phyloP scores from a whole-genome alignment of 2,113 vertebrate genomes.

The Hystrix cristata region DNA sequence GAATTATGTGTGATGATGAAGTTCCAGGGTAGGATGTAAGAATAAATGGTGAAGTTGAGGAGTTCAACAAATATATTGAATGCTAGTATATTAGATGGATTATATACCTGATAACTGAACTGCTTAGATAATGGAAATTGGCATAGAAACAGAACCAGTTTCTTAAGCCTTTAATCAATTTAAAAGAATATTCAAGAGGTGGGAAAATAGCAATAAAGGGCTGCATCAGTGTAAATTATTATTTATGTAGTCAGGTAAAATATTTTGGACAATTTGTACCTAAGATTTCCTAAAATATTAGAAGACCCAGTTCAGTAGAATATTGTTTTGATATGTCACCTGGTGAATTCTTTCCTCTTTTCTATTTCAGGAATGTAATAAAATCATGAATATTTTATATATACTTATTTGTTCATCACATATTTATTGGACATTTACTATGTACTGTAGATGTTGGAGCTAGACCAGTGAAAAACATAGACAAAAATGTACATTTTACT shows the following conservation, averaged over 20 bases:
- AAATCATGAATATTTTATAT: conserved; percentile 33
- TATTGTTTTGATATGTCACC: conserved; percentile 33
- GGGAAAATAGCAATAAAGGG: not conserved
- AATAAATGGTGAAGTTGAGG: not conserved
- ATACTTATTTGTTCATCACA: not conserved
- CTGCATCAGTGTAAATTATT: not conserved
- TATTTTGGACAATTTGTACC: not conserved
- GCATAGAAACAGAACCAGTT: not conserved
- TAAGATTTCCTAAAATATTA: not conserved
- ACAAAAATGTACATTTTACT: conserved; percentile 16
- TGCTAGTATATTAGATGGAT: not conserved
- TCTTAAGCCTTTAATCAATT: not conserved
- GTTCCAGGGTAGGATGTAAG: not conserved
- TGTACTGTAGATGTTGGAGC: not conserved
- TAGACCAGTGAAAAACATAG: not conserved
- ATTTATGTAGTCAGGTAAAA: not conserved
- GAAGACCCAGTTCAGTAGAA: not conserved
- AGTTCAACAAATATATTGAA: not conserved
- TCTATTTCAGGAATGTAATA: not conserved
- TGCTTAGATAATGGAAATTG: not conserved
- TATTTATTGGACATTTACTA: not conserved
- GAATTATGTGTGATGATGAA: not conserved
- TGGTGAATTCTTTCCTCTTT: not conserved
- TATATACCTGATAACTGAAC: not conserved
- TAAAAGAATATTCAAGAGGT: not conserved